Percentiles rank a stretch among this genome's conserved stretches.
Evolutionary conservation across 2,888 invertebrate species (phyloP).

Genomic region (Stegophylla sp.): DNA sequence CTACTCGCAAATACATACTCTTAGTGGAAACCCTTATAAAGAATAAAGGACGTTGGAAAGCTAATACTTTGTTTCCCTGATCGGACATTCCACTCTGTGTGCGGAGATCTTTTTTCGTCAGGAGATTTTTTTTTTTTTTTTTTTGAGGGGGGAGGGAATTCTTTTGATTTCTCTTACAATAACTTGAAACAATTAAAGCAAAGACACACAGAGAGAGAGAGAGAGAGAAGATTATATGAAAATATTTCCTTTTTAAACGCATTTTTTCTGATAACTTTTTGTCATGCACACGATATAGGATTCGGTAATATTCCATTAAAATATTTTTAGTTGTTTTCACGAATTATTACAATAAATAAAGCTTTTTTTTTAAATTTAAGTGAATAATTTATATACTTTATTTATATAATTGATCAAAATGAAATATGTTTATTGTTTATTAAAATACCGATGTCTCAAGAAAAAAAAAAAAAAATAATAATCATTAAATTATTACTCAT

Average conservation of each 20-base stretch:
- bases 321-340: too few species aligned
- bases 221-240: neutral
- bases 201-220: too few species aligned
- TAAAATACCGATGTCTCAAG: too few species aligned
- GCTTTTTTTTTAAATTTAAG: too few species aligned
- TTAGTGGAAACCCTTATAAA: neutral
- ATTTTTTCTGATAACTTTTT: neutral
- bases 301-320: neutral
- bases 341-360: too few species aligned
- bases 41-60: neutral
- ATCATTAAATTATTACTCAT: too few species aligned
- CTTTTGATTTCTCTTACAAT: neutral
- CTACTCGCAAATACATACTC: neutral
- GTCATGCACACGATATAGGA: neutral
- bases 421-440: too few species aligned
- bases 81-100: neutral
- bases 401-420: neutral
- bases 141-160: neutral
- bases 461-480: too few species aligned
- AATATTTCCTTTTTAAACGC: neutral
- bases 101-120: too few species aligned
- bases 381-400: too few species aligned
- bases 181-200: conserved; percentile 24
- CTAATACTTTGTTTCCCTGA: neutral
- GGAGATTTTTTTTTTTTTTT: too few species aligned